These are phyloP conservation scores for Acanthiza pusilla DNA, from an alignment of 2,797 vertebrate genomes.

Conservation along the genomic window DNA sequence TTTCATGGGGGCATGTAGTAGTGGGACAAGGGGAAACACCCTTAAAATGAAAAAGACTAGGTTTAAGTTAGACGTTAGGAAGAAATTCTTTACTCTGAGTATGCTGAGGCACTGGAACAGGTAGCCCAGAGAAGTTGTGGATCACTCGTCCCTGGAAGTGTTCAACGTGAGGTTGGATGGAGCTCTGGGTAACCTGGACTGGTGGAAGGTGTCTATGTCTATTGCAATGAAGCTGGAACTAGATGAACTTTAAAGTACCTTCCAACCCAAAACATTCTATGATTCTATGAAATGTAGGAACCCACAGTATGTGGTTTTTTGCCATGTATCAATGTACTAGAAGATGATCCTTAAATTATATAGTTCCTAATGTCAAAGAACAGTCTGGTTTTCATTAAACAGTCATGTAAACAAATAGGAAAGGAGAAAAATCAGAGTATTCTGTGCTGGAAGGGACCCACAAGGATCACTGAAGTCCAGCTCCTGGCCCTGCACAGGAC, in stretches of 20 bases:
- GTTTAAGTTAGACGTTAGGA: background rate
- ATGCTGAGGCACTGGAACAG: background rate
- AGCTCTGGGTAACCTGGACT: background rate
- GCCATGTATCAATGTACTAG: background rate
- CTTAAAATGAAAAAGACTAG: background rate
- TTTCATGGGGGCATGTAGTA: background rate
- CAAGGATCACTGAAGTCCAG: background rate
- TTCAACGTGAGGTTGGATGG: background rate
- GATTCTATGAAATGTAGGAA: background rate
- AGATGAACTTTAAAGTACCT: background rate
- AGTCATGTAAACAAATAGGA: background rate
- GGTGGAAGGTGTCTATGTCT: background rate
- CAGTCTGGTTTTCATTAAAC: background rate
- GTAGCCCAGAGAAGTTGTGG: background rate
- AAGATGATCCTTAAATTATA: background rate
- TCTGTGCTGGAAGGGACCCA: background rate
- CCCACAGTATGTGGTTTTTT: background rate
- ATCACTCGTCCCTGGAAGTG: background rate
- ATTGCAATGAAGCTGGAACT: background rate
- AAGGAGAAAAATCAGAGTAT: background rate
- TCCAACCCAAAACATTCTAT: background rate
- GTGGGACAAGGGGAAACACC: fast-evolving
- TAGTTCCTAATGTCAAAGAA: background rate
- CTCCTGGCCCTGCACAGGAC: background rate
- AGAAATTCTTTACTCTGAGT: background rate